Percentiles rank a stretch among this genome's conserved stretches.
These are phyloP conservation scores for Stegophylla sp. DNA, from an alignment of 2,888 invertebrate genomes.

Conservation along the genomic window DNA sequence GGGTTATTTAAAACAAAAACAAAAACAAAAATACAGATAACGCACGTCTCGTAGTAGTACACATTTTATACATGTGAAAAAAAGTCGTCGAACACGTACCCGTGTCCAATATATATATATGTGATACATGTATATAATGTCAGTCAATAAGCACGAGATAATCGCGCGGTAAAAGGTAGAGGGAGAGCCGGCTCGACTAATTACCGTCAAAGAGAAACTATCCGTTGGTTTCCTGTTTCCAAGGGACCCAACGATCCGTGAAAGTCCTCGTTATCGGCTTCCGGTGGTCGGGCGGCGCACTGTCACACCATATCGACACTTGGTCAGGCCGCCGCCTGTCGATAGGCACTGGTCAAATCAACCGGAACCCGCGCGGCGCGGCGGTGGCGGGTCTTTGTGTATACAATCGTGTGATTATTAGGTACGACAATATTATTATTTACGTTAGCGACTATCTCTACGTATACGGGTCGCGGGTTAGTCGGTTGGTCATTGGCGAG, in stretches of 20 bases:
- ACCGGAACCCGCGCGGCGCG: conserved; percentile 41
- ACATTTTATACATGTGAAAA: neutral
- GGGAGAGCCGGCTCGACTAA: conserved; percentile 54
- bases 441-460: no score
- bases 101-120: neutral
- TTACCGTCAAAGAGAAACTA: conserved; percentile 58
- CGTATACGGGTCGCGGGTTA: no score
- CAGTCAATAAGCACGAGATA: conserved; percentile 40
- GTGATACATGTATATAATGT: neutral
- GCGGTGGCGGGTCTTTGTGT: neutral
- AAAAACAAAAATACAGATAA: neutral
- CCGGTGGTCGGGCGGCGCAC: conserved; percentile 38
- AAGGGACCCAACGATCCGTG: conserved; percentile 58
- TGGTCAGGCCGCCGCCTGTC: conserved; percentile 20
- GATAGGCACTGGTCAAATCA: conserved; percentile 46
- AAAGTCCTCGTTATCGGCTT: conserved; percentile 59
- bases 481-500: no score
- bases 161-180: neutral
- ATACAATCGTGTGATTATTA: neutral
- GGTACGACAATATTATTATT: neutral
- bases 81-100: no score
- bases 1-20: neutral
- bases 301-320: neutral
- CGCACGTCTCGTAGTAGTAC: neutral
- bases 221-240: conserved; percentile 54